Percentiles rank a stretch among this genome's conserved stretches.
Conservation (phyloP, 2,888 invertebrate genomes). For the Hypercompe scribonia region DNA sequence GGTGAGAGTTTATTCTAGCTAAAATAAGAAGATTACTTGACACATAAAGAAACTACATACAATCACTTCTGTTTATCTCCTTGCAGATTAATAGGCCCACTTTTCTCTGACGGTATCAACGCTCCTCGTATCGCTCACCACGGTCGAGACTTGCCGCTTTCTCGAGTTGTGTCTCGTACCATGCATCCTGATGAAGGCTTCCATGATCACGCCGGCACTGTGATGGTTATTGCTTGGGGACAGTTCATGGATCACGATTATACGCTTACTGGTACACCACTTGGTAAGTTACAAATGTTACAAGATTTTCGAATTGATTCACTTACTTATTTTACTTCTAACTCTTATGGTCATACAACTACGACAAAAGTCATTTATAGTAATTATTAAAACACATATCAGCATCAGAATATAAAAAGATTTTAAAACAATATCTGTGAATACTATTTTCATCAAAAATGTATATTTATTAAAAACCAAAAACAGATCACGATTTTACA, state of each 20-base stretch:
- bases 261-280: conserved; percentile 94
- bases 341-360: not conserved
- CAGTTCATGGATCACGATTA: conserved; percentile 98
- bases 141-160: conserved; percentile 91
- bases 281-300: conserved; percentile 87
- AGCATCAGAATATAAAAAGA: too few species aligned
- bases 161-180: conserved; percentile 94
- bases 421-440: too few species aligned
- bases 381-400: too few species aligned
- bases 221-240: conserved; percentile 97
- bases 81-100: conserved; percentile 90
- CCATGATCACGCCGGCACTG: conserved; percentile 97
- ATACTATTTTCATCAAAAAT: too few species aligned
- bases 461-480: too few species aligned
- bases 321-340: too few species aligned
- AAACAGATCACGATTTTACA: too few species aligned
- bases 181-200: conserved; percentile 97
- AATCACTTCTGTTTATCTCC: conserved; percentile 34
- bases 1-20: conserved; percentile 26
- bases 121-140: conserved; percentile 93
- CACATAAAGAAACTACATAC: conserved; percentile 23
- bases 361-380: too few species aligned
- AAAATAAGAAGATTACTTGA: conserved; percentile 23
- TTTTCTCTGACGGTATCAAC: conserved; percentile 94
- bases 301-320: not conserved